Evolutionary conservation across 2,888 invertebrate species (phyloP).

Genomic region (Shargacucullia verbasci): DNA sequence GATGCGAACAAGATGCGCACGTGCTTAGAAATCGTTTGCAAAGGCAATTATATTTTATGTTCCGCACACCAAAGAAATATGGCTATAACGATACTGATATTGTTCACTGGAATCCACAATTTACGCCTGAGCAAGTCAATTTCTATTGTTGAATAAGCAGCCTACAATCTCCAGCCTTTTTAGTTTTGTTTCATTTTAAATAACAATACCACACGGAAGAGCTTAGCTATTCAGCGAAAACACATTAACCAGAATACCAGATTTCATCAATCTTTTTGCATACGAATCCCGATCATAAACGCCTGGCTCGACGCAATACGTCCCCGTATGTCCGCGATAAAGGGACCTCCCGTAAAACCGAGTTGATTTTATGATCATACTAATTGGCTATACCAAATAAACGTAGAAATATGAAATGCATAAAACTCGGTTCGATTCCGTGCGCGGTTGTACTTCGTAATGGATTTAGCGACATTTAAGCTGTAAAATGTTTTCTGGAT

Average conservation of each 20-base stretch:
- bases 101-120: slow-evolving; percentile 44
- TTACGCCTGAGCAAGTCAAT: slow-evolving; percentile 17
- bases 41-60: slow-evolving; percentile 28
- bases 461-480: slow-evolving; percentile 64
- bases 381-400: slow-evolving; percentile 84
- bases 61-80: slow-evolving; percentile 29
- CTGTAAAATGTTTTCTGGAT: slow-evolving; percentile 48
- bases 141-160: slow-evolving; percentile 24
- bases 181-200: slow-evolving; percentile 41
- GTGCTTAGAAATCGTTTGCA: slow-evolving; percentile 9
- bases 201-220: slow-evolving; percentile 39
- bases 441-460: slow-evolving; percentile 53
- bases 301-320: slow-evolving; percentile 48
- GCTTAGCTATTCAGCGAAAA: slow-evolving; percentile 10
- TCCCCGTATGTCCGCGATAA: slow-evolving; percentile 57
- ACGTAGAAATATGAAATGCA: slow-evolving; percentile 74
- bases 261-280: slow-evolving; percentile 24
- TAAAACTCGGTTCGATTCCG: slow-evolving; percentile 62
- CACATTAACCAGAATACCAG: slow-evolving; percentile 1
- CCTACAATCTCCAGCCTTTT: slow-evolving; percentile 7
- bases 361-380: slow-evolving; percentile 76
- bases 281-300: slow-evolving; percentile 13
- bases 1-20: slow-evolving; percentile 14
- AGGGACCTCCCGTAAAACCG: slow-evolving; percentile 77
- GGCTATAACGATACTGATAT: slow-evolving; percentile 22